phyloP scores from a whole-genome alignment of 1,140 invertebrate species.

The Paralvinella palmiformis region DNA sequence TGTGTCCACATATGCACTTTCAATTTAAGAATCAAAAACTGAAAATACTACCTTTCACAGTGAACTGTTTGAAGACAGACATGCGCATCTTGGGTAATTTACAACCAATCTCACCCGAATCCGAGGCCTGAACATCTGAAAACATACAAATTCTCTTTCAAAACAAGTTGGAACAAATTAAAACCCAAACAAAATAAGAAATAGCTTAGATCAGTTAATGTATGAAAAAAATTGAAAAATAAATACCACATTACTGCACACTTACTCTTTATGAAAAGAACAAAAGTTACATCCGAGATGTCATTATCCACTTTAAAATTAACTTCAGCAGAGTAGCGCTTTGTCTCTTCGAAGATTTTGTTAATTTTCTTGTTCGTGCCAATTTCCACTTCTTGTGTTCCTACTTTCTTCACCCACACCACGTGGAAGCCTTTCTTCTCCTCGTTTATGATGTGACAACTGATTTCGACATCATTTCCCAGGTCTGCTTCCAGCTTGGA shows the following conservation, averaged over 20 bases:
- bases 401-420: neutral
- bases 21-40: neutral
- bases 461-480: neutral
- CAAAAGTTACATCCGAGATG: neutral
- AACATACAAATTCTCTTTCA: neutral
- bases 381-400: neutral
- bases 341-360: neutral
- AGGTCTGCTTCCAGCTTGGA: neutral
- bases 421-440: neutral
- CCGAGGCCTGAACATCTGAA: constrained; percentile 4
- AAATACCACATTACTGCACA: neutral
- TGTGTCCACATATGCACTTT: neutral
- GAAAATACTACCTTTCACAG: neutral
- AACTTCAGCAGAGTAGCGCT: neutral
- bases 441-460: neutral
- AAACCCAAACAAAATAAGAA: neutral
- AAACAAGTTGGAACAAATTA: neutral
- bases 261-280: neutral
- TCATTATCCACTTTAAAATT: neutral
- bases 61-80: constrained; percentile 4
- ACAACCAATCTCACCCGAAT: constrained; percentile 15
- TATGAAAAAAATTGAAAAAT: neutral
- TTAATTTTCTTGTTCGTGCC: neutral
- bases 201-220: neutral
- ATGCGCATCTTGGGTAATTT: neutral